Percentiles rank a stretch among this genome's conserved stretches.
Evolutionary conservation across 1,140 invertebrate genomes (phyloP).

Genomic region (Caerostris extrusa): DNA sequence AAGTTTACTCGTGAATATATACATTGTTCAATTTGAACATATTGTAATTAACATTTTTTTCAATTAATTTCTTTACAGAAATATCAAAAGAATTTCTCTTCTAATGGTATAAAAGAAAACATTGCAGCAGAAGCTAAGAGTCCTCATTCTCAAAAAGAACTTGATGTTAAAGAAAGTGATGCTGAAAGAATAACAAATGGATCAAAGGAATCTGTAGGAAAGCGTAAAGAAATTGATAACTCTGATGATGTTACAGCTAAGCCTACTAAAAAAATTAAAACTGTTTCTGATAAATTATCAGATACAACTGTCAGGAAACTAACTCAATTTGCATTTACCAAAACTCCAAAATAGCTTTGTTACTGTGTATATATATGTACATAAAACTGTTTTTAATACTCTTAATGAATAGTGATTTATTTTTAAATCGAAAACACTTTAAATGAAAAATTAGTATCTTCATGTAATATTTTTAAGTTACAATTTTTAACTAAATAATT

Average conservation of each 20-base stretch:
- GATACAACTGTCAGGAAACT: conserved; percentile 61
- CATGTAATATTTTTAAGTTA: too few relatives aligned
- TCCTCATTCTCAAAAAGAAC: background rate
- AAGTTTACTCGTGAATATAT: too few relatives aligned
- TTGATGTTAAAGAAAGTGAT: background rate
- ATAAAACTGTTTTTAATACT: background rate
- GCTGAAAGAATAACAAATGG: background rate
- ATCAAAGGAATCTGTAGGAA: background rate
- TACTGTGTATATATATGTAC: background rate
- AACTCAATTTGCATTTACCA: conserved; percentile 66
- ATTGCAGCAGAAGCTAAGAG: background rate
- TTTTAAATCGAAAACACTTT: too few relatives aligned
- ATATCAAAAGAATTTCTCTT: background rate
- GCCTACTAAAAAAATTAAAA: conserved; percentile 46
- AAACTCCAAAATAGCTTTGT: conserved; percentile 39
- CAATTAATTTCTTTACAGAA: conserved; percentile 4
- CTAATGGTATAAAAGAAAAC: background rate
- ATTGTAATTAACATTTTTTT: too few relatives aligned
- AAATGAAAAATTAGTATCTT: too few relatives aligned
- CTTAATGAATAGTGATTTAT: too few relatives aligned
- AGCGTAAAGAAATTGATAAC: conserved; percentile 10
- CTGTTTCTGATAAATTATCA: background rate
- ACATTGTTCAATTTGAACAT: too few relatives aligned
- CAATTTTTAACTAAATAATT: too few relatives aligned
- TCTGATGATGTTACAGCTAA: conserved; percentile 6